Evolutionary conservation across 1,140 invertebrate genomes (phyloP), one percentile per base, ranked within the genome.

Genomic region (Brachionus manjavacas): DNA sequence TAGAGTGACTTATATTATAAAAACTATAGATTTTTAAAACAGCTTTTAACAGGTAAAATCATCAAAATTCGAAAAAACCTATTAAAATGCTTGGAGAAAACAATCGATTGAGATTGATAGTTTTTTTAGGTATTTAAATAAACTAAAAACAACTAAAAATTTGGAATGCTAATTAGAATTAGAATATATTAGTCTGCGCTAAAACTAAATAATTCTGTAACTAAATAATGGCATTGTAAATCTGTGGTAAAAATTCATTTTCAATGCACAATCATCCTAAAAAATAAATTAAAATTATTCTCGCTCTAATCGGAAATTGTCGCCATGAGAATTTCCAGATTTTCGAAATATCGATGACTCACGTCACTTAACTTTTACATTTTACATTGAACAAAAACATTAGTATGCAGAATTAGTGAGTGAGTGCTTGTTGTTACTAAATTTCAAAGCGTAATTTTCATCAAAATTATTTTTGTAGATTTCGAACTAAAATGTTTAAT

Each of bases 401-500:
- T 60, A 60, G 9, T 60, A 60, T 60, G 52, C 52, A 60, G 52
- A 60, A 20, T 60, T 20, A 25, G 52, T 23, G n/a, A 60, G n/a
- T 20, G 52, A 60, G 52, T 60, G n/a, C 52, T 60, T 60, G 16
- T 60, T 60, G n/a, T 9, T 20, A 23, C 3, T 20, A 60, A 20
- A 20, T 60, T 60, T 8, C 52, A 25, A 60, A 60, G 52, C 52
- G 52, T 60, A 60, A 60, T 60, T 23, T 60, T 60, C n/a, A 60
- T 60, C n/a, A 60, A 60, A 55, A 60, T 60, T 60, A 60, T 60
- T 60, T 60, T 60, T 41, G 16, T 39, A 72, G 68, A 72, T 72
- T 72, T 72, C 68, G 68, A 72, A 72, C 68, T 72, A 72, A 41
- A 72, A 72, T 72, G 68, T 72, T 72, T 72, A 72, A 72, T 39